A percentile compares a stretch with the other conserved stretches of the same genome.
phyloP scores from a whole-genome alignment of 1,140 invertebrate species.

The Drosophila insularis region DNA sequence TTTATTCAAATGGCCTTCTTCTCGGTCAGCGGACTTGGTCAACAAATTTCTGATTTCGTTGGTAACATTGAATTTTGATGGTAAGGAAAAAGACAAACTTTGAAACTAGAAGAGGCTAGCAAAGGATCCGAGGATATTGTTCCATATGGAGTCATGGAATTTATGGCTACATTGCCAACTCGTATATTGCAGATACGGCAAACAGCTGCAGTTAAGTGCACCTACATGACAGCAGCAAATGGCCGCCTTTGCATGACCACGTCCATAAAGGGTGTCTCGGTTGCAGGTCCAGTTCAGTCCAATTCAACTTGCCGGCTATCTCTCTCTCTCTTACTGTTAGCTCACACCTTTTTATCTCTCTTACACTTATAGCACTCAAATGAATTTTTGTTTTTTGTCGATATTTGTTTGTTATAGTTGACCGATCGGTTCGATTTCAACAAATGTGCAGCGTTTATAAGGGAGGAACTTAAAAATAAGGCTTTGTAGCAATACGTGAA shows the following conservation, averaged over 20 bases:
- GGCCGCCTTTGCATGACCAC: not conserved
- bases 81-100: too few species aligned
- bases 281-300: not conserved
- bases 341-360: too few species aligned
- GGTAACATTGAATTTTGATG: not conserved
- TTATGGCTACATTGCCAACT: constrained; percentile 26
- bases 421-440: too few species aligned
- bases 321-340: too few species aligned
- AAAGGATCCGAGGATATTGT: not conserved
- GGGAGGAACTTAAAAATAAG: too few species aligned
- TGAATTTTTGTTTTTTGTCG: too few species aligned
- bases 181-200: not conserved
- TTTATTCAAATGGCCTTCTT: constrained; percentile 8
- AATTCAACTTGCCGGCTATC: too few species aligned
- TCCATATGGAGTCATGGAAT: constrained; percentile 12
- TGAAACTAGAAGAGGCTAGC: not conserved
- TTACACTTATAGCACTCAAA: too few species aligned
- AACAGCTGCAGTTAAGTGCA: constrained; percentile 35
- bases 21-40: not conserved
- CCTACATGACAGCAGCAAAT: constrained; percentile 19
- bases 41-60: not conserved
- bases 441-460: too few species aligned
- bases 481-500: too few species aligned
- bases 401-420: too few species aligned
- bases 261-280: not conserved